Evolutionary conservation across 2,888 invertebrate genomes (phyloP).

Genomic region (Heliconius charithonia): DNA sequence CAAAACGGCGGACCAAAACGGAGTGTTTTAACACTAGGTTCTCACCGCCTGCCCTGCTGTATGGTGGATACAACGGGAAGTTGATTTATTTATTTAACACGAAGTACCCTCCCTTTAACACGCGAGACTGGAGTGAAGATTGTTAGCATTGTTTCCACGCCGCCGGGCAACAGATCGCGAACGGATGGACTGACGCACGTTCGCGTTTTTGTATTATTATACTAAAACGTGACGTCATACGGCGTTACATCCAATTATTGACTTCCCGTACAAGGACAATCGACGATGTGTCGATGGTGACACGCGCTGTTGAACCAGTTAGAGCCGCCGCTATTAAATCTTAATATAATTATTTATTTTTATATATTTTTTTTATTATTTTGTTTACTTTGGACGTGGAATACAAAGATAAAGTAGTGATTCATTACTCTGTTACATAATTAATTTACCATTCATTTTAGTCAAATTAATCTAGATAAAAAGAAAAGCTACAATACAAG

Average conservation of each 20-base stretch:
- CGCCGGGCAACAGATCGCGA: conserved; percentile 14
- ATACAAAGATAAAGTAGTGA: neutral
- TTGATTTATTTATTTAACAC: neutral
- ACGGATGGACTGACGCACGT: conserved; percentile 12
- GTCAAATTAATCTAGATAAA: neutral
- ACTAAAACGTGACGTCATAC: conserved; percentile 25
- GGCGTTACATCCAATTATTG: conserved; percentile 29
- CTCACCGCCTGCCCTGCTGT: no score
- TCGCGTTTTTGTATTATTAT: conserved; percentile 19
- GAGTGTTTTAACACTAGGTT: no score
- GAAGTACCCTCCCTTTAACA: neutral
- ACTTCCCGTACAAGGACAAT: conserved; percentile 25
- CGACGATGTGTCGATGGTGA: neutral
- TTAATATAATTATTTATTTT: neutral
- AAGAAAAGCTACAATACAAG: neutral
- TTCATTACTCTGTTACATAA: neutral
- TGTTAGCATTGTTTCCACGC: conserved; percentile 18
- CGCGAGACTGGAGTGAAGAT: neutral
- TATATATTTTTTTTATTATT: neutral
- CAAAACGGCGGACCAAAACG: no score
- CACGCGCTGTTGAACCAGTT: conserved; percentile 2
- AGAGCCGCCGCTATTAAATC: neutral
- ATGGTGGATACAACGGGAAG: neutral
- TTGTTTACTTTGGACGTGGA: neutral
- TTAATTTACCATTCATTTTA: neutral